Evolutionary conservation across 1,140 invertebrate genomes (phyloP), one percentile per base, ranked within the genome.

Genomic region (Trypoxylus dichotomus): DNA sequence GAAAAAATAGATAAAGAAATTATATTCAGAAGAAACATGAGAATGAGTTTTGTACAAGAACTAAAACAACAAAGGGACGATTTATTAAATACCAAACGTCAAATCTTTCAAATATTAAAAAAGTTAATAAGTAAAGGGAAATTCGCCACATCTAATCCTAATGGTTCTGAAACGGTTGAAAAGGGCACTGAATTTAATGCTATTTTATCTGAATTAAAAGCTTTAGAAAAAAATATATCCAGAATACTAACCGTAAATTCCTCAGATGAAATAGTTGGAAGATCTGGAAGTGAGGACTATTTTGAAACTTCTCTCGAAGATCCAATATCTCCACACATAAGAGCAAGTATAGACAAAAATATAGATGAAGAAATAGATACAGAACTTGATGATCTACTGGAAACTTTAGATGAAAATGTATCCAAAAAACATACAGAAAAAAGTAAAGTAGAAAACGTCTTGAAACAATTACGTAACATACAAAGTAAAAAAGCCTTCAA

Each of bases 401-500:
- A 25, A 24, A 10, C 11, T 68, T 68, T 68, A 68, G 27, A 10
- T 2, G 60, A 27, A 15, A 68, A 68, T 27, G 8, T 24, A 27
- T 13, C 60, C 7, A 68, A 8, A 27, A 29, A 29, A 24, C 8
- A 24, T 11, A 24, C 60, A 27, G 21, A 60, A 60, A 7, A 19
- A 60, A 43, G 8, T 11, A 54, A 68, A 68, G 5, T 68, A 11
- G 24, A 10, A 29, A 29, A 68, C 2, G 21, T 68, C 3, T 24
- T 68, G 27, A 68, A 25, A 15, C 21, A 68, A 68, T 68, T 68
- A 68, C 11, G 11, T 27, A 2, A 21, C 3, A n/a, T 68, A 21
- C 19, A 27, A 27, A 25, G 13, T 37, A 6, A 68, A 74, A 60
- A 79, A 71, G 11, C 37, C 43, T 29, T 58, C 60, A 47, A 77